Evolutionary conservation across 2,888 invertebrate genomes (phyloP).

Genomic region (Pristionchus fissidentatus): DNA sequence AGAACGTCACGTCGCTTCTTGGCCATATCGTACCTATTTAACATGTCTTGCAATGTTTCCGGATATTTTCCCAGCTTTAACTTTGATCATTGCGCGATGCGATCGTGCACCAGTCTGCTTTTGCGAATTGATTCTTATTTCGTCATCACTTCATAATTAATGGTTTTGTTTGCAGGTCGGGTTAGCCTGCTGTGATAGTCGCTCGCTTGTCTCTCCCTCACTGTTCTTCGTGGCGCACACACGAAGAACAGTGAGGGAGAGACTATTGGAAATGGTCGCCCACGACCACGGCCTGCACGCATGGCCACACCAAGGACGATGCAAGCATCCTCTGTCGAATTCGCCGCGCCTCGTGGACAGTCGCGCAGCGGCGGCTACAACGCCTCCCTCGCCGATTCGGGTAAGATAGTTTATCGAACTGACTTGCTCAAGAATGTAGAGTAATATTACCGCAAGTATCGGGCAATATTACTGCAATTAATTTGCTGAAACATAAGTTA

Average conservation of each 20-base stretch:
- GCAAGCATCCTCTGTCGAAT: neutral
- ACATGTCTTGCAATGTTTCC: too few species aligned
- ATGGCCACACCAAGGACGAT: neutral
- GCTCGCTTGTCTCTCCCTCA: neutral
- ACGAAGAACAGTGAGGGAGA: too few species aligned
- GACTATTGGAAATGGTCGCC: neutral
- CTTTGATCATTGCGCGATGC: too few species aligned
- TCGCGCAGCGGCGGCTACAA: neutral
- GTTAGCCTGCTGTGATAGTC: slow-evolving; percentile 22
- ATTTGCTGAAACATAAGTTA: too few species aligned
- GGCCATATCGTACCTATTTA: too few species aligned
- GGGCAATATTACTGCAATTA: too few species aligned
- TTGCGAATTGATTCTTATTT: too few species aligned
- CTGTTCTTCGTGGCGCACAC: neutral
- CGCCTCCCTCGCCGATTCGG: slow-evolving; percentile 6
- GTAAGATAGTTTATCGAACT: neutral
- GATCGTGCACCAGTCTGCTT: neutral
- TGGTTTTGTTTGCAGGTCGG: slow-evolving; percentile 8
- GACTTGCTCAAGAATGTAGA: too few species aligned
- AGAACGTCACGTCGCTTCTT: too few species aligned
- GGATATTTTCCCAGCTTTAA: too few species aligned
- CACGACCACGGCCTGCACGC: too few species aligned
- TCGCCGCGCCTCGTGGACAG: neutral
- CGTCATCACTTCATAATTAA: neutral
- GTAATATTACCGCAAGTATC: too few species aligned